These are phyloP conservation scores for Orchesella flavescens DNA, from an alignment of 2,888 invertebrate species.

Conservation along the genomic window DNA sequence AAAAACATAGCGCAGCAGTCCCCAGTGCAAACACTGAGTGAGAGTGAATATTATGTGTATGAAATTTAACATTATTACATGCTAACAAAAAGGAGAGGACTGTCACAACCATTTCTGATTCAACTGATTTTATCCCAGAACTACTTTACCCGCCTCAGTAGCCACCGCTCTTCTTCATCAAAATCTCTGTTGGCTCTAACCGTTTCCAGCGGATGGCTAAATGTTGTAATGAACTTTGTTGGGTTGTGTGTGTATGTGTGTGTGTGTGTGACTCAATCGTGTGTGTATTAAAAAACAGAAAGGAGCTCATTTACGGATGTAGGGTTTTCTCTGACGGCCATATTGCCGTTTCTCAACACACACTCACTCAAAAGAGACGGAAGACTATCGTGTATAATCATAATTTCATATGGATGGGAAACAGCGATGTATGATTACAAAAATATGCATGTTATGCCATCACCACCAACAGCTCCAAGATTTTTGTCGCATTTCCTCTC, in stretches of 20 bases:
- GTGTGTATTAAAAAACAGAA: not conserved
- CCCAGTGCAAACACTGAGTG: slow-evolving; percentile 45
- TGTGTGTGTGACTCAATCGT: not conserved
- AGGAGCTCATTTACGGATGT: slow-evolving; percentile 22
- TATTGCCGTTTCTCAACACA: slow-evolving; percentile 52
- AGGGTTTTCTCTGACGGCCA: slow-evolving; percentile 49
- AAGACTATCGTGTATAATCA: slow-evolving; percentile 42
- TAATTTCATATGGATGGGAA: slow-evolving; percentile 52
- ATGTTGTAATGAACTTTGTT: slow-evolving; percentile 50
- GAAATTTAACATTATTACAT: slow-evolving; percentile 56
- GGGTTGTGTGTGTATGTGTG: too few relatives aligned
- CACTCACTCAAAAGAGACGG: slow-evolving; percentile 27
- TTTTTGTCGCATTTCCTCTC: slow-evolving; percentile 59
- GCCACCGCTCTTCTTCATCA: slow-evolving; percentile 51
- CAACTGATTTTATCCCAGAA: slow-evolving; percentile 52
- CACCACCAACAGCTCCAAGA: not conserved
- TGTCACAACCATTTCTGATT: slow-evolving; percentile 54
- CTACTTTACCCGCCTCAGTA: slow-evolving; percentile 57
- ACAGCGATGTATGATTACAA: not conserved
- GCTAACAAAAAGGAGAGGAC: slow-evolving; percentile 38
- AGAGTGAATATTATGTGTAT: slow-evolving; percentile 36
- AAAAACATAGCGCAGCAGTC: slow-evolving; percentile 39
- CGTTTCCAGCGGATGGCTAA: slow-evolving; percentile 43
- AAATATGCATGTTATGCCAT: not conserved
- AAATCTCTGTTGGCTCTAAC: slow-evolving; percentile 57